These are phyloP conservation scores for Sebastes matsubarae DNA, from an alignment of 2,797 vertebrate genomes.

Conservation along the genomic window DNA sequence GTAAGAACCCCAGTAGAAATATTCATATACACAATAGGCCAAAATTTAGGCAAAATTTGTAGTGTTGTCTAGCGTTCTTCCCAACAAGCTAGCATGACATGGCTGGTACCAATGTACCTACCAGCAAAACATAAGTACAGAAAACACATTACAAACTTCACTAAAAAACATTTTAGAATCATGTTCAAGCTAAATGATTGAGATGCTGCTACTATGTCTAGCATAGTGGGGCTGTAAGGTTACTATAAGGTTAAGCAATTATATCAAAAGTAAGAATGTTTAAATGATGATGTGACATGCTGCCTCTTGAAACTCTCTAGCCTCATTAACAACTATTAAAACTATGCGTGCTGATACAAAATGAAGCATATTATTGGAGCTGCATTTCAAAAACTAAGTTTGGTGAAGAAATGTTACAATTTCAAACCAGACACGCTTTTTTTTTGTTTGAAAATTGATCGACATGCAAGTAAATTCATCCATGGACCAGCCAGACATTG, in stretches of 20 bases:
- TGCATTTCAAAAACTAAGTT: not conserved
- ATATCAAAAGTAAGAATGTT: not conserved
- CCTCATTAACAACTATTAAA: not conserved
- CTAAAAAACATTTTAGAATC: not conserved
- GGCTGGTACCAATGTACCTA: too few species aligned
- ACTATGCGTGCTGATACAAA: not conserved
- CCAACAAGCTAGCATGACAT: too few species aligned
- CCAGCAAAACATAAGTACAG: too few species aligned
- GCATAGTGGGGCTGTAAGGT: not conserved
- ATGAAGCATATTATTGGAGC: not conserved
- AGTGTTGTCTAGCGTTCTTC: too few species aligned
- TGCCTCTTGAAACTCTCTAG: not conserved
- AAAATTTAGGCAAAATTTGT: too few species aligned
- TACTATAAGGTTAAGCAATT: not conserved
- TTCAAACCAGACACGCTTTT: not conserved
- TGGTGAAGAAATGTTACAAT: not conserved
- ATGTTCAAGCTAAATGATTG: not conserved
- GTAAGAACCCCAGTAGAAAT: too few species aligned
- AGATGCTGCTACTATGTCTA: not conserved
- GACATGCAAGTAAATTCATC: not conserved
- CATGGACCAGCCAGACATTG: not conserved
- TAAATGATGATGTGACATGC: not conserved
- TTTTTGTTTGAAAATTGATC: not conserved
- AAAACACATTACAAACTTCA: too few species aligned
- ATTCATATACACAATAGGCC: too few species aligned